Evolutionary conservation across 2,888 invertebrate genomes (phyloP).

Genomic region (Mylabris sibirica): DNA sequence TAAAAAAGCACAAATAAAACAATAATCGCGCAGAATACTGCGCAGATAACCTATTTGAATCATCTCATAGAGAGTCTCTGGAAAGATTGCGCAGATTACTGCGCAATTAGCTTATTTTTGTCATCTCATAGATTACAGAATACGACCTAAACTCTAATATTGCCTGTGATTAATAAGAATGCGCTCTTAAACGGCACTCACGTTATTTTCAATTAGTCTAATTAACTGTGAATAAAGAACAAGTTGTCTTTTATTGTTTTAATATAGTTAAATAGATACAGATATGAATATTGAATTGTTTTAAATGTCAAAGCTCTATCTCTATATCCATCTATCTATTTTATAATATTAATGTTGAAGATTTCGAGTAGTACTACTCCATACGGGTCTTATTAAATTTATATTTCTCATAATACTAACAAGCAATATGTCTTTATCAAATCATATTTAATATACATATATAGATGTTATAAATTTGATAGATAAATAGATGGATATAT

Average conservation of each 20-base stretch:
- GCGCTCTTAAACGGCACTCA: neutral
- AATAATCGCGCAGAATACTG: too few relatives aligned
- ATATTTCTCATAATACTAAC: conserved; percentile 23
- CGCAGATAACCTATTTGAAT: too few relatives aligned
- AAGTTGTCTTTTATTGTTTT: neutral
- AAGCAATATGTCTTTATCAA: conserved; percentile 43
- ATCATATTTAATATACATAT: conserved; percentile 20
- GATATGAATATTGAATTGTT: conserved; percentile 6
- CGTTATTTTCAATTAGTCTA: neutral
- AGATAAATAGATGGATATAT: neutral
- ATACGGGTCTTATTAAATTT: conserved; percentile 33
- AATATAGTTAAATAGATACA: neutral
- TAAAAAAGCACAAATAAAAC: too few relatives aligned
- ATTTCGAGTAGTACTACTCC: neutral
- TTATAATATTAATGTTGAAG: neutral
- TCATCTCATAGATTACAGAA: too few relatives aligned
- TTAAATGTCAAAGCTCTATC: conserved; percentile 3
- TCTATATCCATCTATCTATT: neutral
- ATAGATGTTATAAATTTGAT: neutral
- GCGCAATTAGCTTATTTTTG: too few relatives aligned
- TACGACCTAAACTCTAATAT: too few relatives aligned
- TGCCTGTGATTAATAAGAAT: neutral
- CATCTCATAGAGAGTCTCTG: too few relatives aligned
- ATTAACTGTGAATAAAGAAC: neutral
- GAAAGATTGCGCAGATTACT: too few relatives aligned